Conservation (phyloP, 1,140 invertebrate genomes). For the Scaptomyza pallida region DNA sequence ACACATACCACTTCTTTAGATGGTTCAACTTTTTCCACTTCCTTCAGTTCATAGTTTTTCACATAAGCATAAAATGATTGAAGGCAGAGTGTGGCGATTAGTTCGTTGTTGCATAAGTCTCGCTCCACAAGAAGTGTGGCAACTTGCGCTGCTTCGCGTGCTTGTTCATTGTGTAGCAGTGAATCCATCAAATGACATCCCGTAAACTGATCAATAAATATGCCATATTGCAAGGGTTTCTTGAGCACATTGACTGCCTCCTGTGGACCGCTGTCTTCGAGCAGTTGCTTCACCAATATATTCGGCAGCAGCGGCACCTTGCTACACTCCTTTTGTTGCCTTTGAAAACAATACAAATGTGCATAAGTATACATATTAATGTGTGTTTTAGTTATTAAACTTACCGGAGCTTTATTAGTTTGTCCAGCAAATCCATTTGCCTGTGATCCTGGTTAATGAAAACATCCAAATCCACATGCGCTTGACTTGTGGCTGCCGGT, state of each 20-base stretch:
- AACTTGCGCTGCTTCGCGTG: constrained; percentile 86
- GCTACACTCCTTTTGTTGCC: constrained; percentile 59
- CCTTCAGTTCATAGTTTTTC: constrained; percentile 84
- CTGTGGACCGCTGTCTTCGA: constrained; percentile 75
- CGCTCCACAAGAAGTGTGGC: constrained; percentile 90
- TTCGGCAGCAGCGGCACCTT: constrained; percentile 54
- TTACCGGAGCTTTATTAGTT: constrained; percentile 55
- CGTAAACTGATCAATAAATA: constrained; percentile 93
- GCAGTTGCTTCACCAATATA: constrained; percentile 52
- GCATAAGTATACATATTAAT: neutral
- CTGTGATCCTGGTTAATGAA: constrained; percentile 58
- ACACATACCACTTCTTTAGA: constrained; percentile 43
- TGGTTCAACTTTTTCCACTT: constrained; percentile 33
- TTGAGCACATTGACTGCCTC: constrained; percentile 90
- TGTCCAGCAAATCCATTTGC: constrained; percentile 61
- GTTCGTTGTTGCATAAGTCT: constrained; percentile 94
- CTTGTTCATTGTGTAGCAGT: constrained; percentile 89
- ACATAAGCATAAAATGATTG: constrained; percentile 91
- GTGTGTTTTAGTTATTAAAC: neutral
- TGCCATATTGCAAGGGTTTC: constrained; percentile 93
- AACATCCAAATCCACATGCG: constrained; percentile 49
- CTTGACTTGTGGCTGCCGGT: neutral
- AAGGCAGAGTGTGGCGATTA: constrained; percentile 89
- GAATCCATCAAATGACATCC: constrained; percentile 93
- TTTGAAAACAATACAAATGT: constrained; percentile 3